Percentiles rank a stretch among this genome's conserved stretches.
phyloP scores from a whole-genome alignment of 1,140 invertebrate species.

The Drosophila parvula region DNA sequence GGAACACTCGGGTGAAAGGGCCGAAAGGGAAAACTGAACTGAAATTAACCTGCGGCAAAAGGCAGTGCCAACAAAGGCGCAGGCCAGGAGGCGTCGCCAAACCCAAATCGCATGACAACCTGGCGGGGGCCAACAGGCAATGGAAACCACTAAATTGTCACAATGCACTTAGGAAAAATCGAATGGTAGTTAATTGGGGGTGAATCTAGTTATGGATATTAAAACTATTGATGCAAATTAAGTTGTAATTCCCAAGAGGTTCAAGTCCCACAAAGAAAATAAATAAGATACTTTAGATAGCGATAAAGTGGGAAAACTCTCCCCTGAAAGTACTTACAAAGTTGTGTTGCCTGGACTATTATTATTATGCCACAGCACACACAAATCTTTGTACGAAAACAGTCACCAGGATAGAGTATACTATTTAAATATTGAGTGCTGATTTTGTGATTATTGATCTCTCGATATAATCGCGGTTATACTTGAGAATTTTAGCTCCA shows the following conservation, averaged over 20 bases:
- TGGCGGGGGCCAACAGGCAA: conserved; percentile 14
- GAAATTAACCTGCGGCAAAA: conserved; percentile 54
- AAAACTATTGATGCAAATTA: not conserved
- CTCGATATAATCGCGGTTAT: too few relatives aligned
- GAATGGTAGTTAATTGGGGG: not conserved
- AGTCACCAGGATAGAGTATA: too few relatives aligned
- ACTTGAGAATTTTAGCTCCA: too few relatives aligned
- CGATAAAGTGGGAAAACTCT: not conserved
- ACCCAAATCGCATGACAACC: conserved; percentile 70
- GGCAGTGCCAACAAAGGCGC: conserved; percentile 24
- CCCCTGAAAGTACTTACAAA: not conserved
- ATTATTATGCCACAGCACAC: too few relatives aligned
- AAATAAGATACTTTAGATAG: not conserved
- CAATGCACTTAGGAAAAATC: conserved; percentile 29
- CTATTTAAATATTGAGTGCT: too few relatives aligned
- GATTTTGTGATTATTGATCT: too few relatives aligned
- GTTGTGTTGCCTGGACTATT: too few relatives aligned
- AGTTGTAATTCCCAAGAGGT: not conserved
- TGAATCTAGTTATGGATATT: too few relatives aligned
- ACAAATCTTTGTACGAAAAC: too few relatives aligned
- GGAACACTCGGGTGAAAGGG: conserved; percentile 3
- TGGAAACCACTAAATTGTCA: conserved; percentile 8
- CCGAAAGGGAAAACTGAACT: conserved; percentile 7
- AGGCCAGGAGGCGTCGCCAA: conserved; percentile 46
- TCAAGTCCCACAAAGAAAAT: not conserved